Conservation (phyloP, 2,797 vertebrate species). For the Hirundo rustica region DNA sequence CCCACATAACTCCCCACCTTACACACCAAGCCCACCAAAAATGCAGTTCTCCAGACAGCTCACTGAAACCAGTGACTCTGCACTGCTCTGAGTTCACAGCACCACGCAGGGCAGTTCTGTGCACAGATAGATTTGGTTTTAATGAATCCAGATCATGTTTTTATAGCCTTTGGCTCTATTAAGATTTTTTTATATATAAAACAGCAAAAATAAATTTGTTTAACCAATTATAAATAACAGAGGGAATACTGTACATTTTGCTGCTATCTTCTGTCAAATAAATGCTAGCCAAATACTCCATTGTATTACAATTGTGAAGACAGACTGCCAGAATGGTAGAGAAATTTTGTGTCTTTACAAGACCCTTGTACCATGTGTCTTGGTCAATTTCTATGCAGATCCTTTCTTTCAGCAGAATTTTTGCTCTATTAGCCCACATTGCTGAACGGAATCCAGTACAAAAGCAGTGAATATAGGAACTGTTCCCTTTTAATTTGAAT, state of each 20-base stretch:
- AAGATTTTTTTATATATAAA: not conserved
- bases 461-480: not conserved
- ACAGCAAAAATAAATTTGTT: not conserved
- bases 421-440: not conserved
- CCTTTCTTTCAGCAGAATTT: not conserved
- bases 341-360: not conserved
- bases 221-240: not conserved
- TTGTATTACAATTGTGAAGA: not conserved
- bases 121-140: not conserved
- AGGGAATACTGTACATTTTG: not conserved
- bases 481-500: not conserved
- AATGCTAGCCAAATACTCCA: not conserved
- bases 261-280: not conserved
- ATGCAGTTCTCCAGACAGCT: not conserved
- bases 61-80: not conserved
- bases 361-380: not conserved
- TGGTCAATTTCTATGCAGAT: not conserved
- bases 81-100: not conserved
- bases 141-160: not conserved
- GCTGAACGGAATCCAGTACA: not conserved
- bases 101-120: not conserved
- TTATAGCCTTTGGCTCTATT: not conserved
- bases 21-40: not conserved
- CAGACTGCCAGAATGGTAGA: not conserved
- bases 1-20: too few relatives aligned